Evolutionary conservation across 2,113 vertebrate species (phyloP), one percentile per base, ranked within the genome.

Genomic region (Mixornis gularis): DNA sequence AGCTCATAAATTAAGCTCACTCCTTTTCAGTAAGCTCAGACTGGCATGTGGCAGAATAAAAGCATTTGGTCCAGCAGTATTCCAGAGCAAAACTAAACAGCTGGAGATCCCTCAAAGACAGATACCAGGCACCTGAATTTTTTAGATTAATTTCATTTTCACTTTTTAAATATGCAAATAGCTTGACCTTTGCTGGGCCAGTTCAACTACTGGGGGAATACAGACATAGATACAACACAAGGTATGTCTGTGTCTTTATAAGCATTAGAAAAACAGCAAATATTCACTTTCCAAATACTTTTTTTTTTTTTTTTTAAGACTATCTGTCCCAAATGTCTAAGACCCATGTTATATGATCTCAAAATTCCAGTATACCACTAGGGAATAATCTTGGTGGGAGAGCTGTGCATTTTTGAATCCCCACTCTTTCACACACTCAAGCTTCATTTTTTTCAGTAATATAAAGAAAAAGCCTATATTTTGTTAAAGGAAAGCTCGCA

Each of bases 311-410:
- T 20, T 22, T 41, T 56, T 69, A 62, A 66, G 25, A 56, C 13
- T 56, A 2, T 25, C 63, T 64, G 12, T 15, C 25, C n/a, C 51
- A 65, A 60, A 52, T 0, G 0, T 13, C 41, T 62, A 62, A 52
- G 30, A 89, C 20, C 3, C 3, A 12, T 38, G 7, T 44, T 17
- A 32, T 5, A 29, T 32, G 18, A 16, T 17, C 27, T 55, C 19
- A 77, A 21, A 86, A 70, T 84, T 65, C 41, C 9, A 18, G 12
- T 9, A 43, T 36, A n/a, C 3, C 1, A 1, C 17, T 40, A 44
- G 4, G 13, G 15, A 77, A 86, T 80, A 58, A 49, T 34, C 25
- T 41, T 40, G 16, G 38, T 34, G 25, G 10, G 7, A 92, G 1
- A 3, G 4, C 5, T 62, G 17, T 27, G 40, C 3, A 46, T 44